Percentiles rank a stretch among this genome's conserved stretches.
These are phyloP conservation scores for Trissolcus basalis DNA, from an alignment of 1,140 invertebrate genomes.

Conservation along the genomic window DNA sequence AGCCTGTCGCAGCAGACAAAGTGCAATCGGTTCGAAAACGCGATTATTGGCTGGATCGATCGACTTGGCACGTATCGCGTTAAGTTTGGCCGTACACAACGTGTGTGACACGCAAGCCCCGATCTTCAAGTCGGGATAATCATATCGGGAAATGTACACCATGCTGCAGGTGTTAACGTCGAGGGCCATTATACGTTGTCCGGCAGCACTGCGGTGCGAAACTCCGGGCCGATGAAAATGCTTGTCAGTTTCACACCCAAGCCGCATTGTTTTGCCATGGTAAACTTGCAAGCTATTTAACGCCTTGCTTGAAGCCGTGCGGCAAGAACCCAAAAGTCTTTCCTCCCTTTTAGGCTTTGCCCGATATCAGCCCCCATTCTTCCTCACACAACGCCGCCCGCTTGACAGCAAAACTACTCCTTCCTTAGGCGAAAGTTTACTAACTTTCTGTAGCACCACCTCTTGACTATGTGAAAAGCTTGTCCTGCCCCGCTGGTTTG, in stretches of 20 bases:
- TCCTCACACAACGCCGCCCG: slow-evolving; percentile 36
- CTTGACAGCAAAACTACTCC: slow-evolving; percentile 42
- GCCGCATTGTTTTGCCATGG: slow-evolving; percentile 69
- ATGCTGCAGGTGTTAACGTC: slow-evolving; percentile 42
- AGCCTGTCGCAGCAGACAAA: slow-evolving; percentile 43
- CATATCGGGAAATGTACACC: slow-evolving; percentile 51
- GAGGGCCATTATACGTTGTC: slow-evolving; percentile 42
- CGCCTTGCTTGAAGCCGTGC: slow-evolving; percentile 65
- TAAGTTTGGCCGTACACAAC: slow-evolving; percentile 20
- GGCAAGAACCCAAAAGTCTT: slow-evolving; percentile 64
- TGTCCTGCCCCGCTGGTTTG: slow-evolving; percentile 9
- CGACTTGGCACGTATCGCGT: slow-evolving; percentile 32
- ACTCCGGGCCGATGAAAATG: slow-evolving; percentile 49
- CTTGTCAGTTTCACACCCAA: slow-evolving; percentile 67
- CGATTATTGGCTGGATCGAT: slow-evolving; percentile 55
- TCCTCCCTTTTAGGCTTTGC: slow-evolving; percentile 51
- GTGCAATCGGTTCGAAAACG: slow-evolving; percentile 56
- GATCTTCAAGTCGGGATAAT: slow-evolving; percentile 49
- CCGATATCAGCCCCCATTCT: slow-evolving; percentile 23
- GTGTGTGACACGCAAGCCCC: slow-evolving; percentile 42
- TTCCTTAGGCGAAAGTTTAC: slow-evolving; percentile 63
- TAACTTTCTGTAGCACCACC: slow-evolving; percentile 62
- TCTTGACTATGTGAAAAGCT: slow-evolving; percentile 64
- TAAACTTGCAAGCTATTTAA: slow-evolving; percentile 74
- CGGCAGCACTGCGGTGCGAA: slow-evolving; percentile 39